Base-by-base conservation (phyloP, 2,113 vertebrate genomes). In the Vimba vimba region DNA sequence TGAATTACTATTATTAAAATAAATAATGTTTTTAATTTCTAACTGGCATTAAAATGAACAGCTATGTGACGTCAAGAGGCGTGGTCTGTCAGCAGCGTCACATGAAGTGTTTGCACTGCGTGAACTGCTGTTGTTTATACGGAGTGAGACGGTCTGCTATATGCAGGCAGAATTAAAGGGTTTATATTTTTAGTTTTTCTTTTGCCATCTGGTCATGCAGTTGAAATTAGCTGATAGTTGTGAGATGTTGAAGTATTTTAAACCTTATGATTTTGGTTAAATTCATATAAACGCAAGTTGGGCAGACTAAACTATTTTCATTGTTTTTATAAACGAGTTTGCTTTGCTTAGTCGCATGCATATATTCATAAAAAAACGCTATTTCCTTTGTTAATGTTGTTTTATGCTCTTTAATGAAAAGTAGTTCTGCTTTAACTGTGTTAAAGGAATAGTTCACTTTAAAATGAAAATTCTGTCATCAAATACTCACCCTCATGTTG, bases 1-100 rank as follows among this genome's bases (percentile, higher is more conserved):
- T 6, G 0, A 17, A 52, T 6, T 52, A 15, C 50, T 17, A 52
- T 52, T 17, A 17, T 52, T 52, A 17, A 50, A 43, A 60, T 19
- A 21, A 25, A 9, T 33, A 23, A 6, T 68, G n/a, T 52, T 68
- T 59, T 27, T 66, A 2, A 59, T 89, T 89, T 83, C 77, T 57
- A 6, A 36, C 79, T 1, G 88, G 88, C 88, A 79, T 57, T 71
- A n/a, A 23, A 50, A 19, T 19, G 74, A 83, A 12, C 88, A 83
- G 57, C 86, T 75, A 50, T 86, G 66, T 33, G 15, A 43, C 78
- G 86, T 86, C 60, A 86, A 84, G 88, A 80, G 88, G 86, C 83
- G 88, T 82, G 88, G 83, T 33, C 74, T 85, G 21, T 21, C 27
- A 68, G 43, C 15, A 25, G 36, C 30, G 36, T 83, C 50, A 71